Evolutionary conservation across 2,797 vertebrate genomes (phyloP), one percentile per base, ranked within the genome.

Genomic region (Myotis planiceps): DNA sequence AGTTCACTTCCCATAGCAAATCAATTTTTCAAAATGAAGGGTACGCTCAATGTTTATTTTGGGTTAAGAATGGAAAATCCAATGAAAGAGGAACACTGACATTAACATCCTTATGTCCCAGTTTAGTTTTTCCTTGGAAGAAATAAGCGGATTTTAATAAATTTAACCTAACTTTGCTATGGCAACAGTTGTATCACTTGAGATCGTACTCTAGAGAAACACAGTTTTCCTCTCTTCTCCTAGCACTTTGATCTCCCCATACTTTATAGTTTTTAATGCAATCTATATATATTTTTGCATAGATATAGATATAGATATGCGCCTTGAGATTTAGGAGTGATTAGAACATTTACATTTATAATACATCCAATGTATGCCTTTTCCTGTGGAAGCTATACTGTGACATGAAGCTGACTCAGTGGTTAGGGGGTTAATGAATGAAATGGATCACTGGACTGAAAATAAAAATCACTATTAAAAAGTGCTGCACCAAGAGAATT

Each of bases 401-500:
- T 95, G 91, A 87, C 66, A 86, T 21, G 34, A 1, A 0, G 65
- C 81, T 81, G 66, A 66, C 42, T 93, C 96, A 87, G 98, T 14
- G 58, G 63, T 83, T 97, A 96, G 74, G 37, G 98, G 96, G 98
- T 98, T 98, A 99, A 98, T 83, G 86, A 88, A 96, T 3, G 58
- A 98, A 98, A 98, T 96, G 97, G 96, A 98, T 98, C 96, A 97
- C 92, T 97, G 94, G 93, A 89, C 93, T 98, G 97, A 98, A 98
- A 98, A 98, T 97, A 98, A 98, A 98, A 98, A 98, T 97, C 97
- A 98, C 94, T 95, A 90, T 97, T 98, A 90, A 97, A 98, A 98
- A 98, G 90, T 0, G 79, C 37, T 42, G 97, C 96, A 97, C 94
- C 97, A 97, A 88, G 97, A 98, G 98, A 98, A 98, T 98, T 98